phyloP scores from a whole-genome alignment of 1,140 invertebrate genomes.

The Arctopsyche grandis region DNA sequence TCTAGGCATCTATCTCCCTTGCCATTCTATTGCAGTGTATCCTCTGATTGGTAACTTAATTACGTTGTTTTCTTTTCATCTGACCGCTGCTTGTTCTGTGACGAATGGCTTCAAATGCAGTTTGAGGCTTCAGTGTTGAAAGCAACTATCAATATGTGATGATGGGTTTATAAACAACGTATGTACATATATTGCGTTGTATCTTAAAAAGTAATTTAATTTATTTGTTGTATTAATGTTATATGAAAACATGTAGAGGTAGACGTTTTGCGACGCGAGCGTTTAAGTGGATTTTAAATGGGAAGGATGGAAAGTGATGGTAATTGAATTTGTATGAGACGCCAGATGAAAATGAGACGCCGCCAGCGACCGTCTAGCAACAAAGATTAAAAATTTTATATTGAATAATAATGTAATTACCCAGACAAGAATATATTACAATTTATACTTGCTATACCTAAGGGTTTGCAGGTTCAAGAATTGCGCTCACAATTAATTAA shows the following conservation, averaged over 20 bases:
- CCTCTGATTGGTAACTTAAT: constrained; percentile 54
- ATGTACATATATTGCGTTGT: constrained; percentile 4
- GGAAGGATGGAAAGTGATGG: background rate
- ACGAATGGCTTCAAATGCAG: background rate
- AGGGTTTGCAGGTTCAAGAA: too few species aligned
- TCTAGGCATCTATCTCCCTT: constrained; percentile 9
- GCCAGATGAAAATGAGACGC: constrained; percentile 44
- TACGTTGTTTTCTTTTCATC: constrained; percentile 54
- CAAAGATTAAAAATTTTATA: constrained; percentile 51
- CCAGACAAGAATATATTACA: background rate
- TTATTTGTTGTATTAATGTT: background rate
- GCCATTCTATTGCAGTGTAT: constrained; percentile 39
- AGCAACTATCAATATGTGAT: too few species aligned
- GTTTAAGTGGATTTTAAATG: constrained; percentile 9
- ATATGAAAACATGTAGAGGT: background rate
- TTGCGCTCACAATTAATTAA: constrained; percentile 30
- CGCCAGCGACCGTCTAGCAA: constrained; percentile 42
- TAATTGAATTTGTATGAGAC: constrained; percentile 45
- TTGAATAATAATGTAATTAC: constrained; percentile 38
- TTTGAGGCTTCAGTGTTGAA: too few species aligned
- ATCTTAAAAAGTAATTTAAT: background rate
- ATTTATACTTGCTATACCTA: too few species aligned
- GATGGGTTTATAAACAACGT: background rate
- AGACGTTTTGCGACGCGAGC: background rate
- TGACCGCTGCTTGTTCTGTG: constrained; percentile 46